Evolutionary conservation across 2,797 vertebrate species (phyloP).

Genomic region (Notoglanidium macrostoma): DNA sequence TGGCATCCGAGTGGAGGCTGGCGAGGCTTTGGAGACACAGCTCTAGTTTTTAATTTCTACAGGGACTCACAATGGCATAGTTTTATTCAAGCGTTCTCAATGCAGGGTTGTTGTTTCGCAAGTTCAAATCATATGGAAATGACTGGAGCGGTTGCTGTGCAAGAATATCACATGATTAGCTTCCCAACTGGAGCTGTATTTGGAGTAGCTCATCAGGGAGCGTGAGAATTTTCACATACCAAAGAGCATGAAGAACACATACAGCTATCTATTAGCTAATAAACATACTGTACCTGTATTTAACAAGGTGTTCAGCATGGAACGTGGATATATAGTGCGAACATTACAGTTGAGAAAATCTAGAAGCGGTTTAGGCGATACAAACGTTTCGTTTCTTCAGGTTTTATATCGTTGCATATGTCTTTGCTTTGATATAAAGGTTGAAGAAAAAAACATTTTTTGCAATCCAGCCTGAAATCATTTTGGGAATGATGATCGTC

Average conservation of each 20-base stretch:
- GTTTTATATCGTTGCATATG: too few species aligned
- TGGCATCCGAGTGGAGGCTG: constrained; percentile 61
- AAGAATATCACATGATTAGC: constrained; percentile 47
- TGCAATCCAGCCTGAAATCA: neutral
- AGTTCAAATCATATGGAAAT: constrained; percentile 25
- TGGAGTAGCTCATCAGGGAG: constrained; percentile 57
- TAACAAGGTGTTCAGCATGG: neutral
- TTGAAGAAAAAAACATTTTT: too few species aligned
- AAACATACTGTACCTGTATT: neutral
- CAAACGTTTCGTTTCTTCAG: too few species aligned
- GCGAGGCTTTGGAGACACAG: constrained; percentile 59
- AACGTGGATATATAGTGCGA: neutral
- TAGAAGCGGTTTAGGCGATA: too few species aligned
- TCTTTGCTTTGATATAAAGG: too few species aligned
- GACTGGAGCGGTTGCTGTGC: constrained; percentile 16
- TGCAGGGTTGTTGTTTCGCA: constrained; percentile 38
- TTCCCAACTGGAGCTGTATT: constrained; percentile 56
- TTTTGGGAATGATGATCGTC: neutral
- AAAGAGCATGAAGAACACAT: constrained; percentile 11
- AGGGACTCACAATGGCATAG: constrained; percentile 62
- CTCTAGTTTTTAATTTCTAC: constrained; percentile 72
- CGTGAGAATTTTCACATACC: constrained; percentile 40
- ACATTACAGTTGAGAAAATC: too few species aligned
- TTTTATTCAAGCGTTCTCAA: constrained; percentile 61
- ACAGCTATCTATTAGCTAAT: neutral